Evolutionary conservation across 2,888 invertebrate species (phyloP).

Genomic region (Bombylius major): DNA sequence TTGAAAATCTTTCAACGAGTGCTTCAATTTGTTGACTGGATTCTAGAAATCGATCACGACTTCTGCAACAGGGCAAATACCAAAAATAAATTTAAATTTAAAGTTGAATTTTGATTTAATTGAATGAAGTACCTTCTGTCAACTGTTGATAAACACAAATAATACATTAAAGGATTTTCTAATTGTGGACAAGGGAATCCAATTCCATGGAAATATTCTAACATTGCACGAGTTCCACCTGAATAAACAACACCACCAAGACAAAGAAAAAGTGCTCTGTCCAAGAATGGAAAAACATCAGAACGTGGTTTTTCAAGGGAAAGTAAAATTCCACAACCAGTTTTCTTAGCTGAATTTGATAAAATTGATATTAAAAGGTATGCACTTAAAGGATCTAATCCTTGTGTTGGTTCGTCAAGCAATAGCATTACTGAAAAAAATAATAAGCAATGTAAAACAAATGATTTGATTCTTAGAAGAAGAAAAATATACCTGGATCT

Average conservation of each 20-base stretch:
- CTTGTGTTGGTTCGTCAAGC: conserved; percentile 88
- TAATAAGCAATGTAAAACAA: neutral
- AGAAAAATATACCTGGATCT: conserved; percentile 62
- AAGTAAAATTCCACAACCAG: conserved; percentile 77
- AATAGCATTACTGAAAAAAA: conserved; percentile 60
- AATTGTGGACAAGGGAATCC: conserved; percentile 94
- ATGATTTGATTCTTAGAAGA: neutral
- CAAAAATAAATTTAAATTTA: neutral
- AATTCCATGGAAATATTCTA: conserved; percentile 88
- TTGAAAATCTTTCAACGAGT: conserved; percentile 79
- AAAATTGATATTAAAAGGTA: conserved; percentile 90
- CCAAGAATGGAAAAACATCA: conserved; percentile 91
- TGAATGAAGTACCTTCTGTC: conserved; percentile 36
- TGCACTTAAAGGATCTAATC: conserved; percentile 87
- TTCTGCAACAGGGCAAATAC: conserved; percentile 28
- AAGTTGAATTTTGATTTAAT: neutral
- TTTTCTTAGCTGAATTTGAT: conserved; percentile 79
- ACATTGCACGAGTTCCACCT: conserved; percentile 80
- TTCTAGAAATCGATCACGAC: conserved; percentile 82
- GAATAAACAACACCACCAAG: conserved; percentile 85
- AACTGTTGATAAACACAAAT: conserved; percentile 53
- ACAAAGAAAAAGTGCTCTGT: conserved; percentile 79
- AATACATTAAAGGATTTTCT: conserved; percentile 97
- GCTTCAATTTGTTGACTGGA: conserved; percentile 89
- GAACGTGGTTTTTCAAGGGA: conserved; percentile 89